A percentile compares a stretch with the other conserved stretches of the same genome.
Conservation (phyloP, 1,140 invertebrate genomes). For the Nautilus pompilius region DNA sequence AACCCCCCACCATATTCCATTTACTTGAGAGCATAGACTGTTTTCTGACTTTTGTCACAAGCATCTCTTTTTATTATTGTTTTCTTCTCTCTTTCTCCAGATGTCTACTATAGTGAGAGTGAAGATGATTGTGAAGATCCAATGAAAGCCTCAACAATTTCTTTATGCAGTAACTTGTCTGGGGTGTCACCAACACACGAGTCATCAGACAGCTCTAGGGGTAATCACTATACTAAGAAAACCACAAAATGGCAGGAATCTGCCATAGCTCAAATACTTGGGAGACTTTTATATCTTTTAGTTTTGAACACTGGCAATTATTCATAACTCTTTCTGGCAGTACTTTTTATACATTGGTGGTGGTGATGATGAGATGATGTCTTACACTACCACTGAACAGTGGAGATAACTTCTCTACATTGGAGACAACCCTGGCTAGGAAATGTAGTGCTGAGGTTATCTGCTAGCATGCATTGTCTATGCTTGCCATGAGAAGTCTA, state of each 20-base stretch:
- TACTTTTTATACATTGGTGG: no score
- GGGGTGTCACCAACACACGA: neutral
- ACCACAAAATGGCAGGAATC: neutral
- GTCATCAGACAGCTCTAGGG: slow-evolving; percentile 1
- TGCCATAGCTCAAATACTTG: neutral
- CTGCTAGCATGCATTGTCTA: no score
- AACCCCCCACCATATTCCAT: neutral
- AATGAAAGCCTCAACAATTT: slow-evolving; percentile 36
- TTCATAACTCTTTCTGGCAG: no score
- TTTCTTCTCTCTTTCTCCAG: slow-evolving; percentile 17
- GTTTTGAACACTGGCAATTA: no score
- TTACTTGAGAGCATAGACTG: neutral
- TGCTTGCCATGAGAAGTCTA: no score
- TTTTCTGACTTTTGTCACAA: neutral
- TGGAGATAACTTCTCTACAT: no score
- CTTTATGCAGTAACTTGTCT: slow-evolving; percentile 9
- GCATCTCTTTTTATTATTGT: neutral
- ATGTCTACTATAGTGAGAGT: slow-evolving; percentile 66
- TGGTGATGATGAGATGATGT: no score
- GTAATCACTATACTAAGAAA: neutral
- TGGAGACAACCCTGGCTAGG: no score
- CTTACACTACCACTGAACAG: no score
- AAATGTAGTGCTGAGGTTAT: no score
- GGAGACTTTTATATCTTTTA: no score
- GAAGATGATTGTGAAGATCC: slow-evolving; percentile 60